Evolutionary conservation across 1,140 invertebrate species (phyloP), one percentile per base, ranked within the genome.

Genomic region (Zaprionus tsacasi): DNA sequence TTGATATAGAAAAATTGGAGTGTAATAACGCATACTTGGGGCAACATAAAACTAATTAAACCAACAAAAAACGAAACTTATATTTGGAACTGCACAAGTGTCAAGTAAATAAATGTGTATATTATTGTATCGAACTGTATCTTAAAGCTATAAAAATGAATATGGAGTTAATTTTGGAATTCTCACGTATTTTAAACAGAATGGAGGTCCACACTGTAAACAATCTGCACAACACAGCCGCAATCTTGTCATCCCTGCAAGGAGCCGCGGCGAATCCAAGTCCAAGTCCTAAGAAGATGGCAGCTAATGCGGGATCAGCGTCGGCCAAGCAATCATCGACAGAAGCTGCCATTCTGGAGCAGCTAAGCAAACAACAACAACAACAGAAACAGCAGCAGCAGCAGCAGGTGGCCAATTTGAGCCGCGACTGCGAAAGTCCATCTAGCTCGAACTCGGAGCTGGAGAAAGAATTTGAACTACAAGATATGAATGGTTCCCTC

Each of bases 121-220:
- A 50, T 45, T 45, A 21, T 25, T 25, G 45, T 25, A 21, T 8
- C 45, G 11, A 25, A 50, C 45, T 60, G 57, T 27, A 60, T 40
- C 25, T 30, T 25, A 11, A 36, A 35, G 0, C 25, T 48, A 8
- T 10, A 13, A 38, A 17, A n/a, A 6, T 35, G 4, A 15, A 6
- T 25, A 50, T 50, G 45, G 21, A 50, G 17, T 4, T 50, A 50
- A 50, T 25, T 17, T 50, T 50, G 45, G 52, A 45, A 45, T 36
- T 56, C 7, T 35, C 25, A 11, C 43, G 59, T 54, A 3, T 54
- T 40, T 15, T 21, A 68, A 70, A 15, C 61, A 92, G 91, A 57
- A 91, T 92, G 90, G 87, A 91, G 85, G 72, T 92, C 55, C 79
- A 85, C 25, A 74, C 72, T 11, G 76, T 83, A 48, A 90, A 71